A percentile compares a stretch with the other conserved stretches of the same genome.
Evolutionary conservation across 2,797 vertebrate genomes (phyloP).

Genomic region (Sebastes diploproa): DNA sequence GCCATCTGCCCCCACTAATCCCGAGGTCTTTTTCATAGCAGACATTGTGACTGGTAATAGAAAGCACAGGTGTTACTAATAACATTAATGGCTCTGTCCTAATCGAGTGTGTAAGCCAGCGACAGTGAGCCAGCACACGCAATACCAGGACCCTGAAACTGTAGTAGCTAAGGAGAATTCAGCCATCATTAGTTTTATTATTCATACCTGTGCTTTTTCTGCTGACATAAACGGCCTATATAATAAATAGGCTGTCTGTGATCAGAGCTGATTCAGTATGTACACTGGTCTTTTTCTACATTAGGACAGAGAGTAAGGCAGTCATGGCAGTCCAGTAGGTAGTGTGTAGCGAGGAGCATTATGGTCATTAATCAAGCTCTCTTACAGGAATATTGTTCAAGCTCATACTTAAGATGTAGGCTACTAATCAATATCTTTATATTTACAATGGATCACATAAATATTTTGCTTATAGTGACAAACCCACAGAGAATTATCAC

Average conservation of each 20-base stretch:
- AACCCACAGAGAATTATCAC: background rate
- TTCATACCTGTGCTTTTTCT: background rate
- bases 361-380: background rate
- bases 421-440: background rate
- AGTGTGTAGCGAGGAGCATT: background rate
- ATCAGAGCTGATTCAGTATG: background rate
- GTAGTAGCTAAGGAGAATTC: background rate
- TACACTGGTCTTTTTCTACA: background rate
- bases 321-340: background rate
- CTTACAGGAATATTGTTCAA: background rate
- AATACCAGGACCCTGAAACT: background rate
- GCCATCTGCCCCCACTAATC: constrained; percentile 1
- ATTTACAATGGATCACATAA: background rate
- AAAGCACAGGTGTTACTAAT: background rate
- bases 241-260: background rate
- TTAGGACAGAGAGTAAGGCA: background rate
- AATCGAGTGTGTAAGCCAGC: background rate
- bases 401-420: background rate
- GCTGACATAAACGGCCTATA: background rate
- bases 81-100: background rate
- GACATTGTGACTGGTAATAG: background rate
- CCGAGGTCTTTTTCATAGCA: background rate
- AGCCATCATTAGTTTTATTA: background rate
- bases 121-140: background rate
- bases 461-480: background rate